Percentiles rank a stretch among this genome's conserved stretches.
These are phyloP conservation scores for Oryzias javanicus DNA, from an alignment of 2,113 vertebrate species.

Conservation along the genomic window DNA sequence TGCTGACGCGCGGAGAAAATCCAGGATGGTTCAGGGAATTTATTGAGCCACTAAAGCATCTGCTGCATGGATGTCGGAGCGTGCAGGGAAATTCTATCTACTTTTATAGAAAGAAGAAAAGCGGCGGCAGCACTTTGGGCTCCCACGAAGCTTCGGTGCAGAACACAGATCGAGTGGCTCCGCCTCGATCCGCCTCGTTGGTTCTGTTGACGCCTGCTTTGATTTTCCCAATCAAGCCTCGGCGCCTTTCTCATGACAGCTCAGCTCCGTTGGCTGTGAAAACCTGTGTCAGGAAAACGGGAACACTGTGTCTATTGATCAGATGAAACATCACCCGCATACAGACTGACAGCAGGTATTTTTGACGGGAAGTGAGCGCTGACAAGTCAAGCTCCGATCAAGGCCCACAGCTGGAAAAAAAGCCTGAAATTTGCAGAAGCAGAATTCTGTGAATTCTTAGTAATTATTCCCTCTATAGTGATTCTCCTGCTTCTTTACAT, in stretches of 20 bases:
- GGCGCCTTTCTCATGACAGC: conserved; percentile 60
- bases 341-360: conserved; percentile 36
- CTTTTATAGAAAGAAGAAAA: not conserved
- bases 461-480: too few relatives aligned
- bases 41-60: conserved; percentile 9
- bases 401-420: conserved; percentile 3
- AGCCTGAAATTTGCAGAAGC: conserved; percentile 10
- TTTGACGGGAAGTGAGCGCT: conserved; percentile 10
- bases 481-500: too few relatives aligned
- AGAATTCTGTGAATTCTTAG: not conserved
- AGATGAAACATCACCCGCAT: conserved; percentile 70
- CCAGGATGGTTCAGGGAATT: conserved; percentile 11
- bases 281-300: conserved; percentile 78
- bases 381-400: not conserved
- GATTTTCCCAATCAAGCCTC: conserved; percentile 57
- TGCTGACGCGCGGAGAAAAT: conserved; percentile 8
- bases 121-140: not conserved
- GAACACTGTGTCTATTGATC: conserved; percentile 77
- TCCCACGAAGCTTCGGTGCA: not conserved
- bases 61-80: not conserved
- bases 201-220: conserved; percentile 57
- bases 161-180: not conserved
- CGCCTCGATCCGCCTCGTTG: conserved; percentile 6
- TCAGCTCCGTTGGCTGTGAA: conserved; percentile 61
- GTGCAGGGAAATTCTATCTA: not conserved